Base-by-base conservation (phyloP, 2,113 vertebrate genomes). In the Circaetus cinerascens region DNA sequence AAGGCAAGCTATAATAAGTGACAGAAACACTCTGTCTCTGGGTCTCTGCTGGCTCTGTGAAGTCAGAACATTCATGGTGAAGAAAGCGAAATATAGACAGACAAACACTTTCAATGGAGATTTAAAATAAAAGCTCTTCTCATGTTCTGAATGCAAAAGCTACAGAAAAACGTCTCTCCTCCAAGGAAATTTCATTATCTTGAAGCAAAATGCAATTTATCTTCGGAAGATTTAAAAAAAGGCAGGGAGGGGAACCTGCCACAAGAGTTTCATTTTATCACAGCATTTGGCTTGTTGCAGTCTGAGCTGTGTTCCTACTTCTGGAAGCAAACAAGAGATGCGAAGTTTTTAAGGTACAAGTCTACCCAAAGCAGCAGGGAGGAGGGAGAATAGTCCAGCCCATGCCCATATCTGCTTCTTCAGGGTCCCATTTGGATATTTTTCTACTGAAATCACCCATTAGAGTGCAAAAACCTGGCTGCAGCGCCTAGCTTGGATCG, bases 171-270 rank as follows among this genome's bases (percentile, higher is more conserved):
- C 46, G 71, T 79, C 90, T 71, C 77, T 76, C 20, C 90, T 92
- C 71, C 79, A 67, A 81, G 82, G 85, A 96, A 95, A 94, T 94
- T 75, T 89, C 88, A 84, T 95, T 94, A 95, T 96, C 82, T 81
- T 22, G 82, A 83, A 95, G 79, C 1, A 18, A 95, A 95, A 96
- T 74, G 51, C 71, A 89, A 91, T 94, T 94, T 94, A 90, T 95
- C 89, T 93, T 93, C 50, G 56, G 81, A 92, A 87, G 86, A 55
- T 55, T 77, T 2, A 86, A 93, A 85, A 77, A 76, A 20, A 73
- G 13, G 13, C 11, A 27, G 46, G 60, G 66, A 78, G 45, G 63
- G 59, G 72, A 86, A 63, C 55, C 86, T 94, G 86, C 40, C 92
- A 74, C 22, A 1, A 55, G 62, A 87, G 46, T 63, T 62, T 75